Conservation (phyloP, 2,113 vertebrate species). For the Amblyornis subalaris region DNA sequence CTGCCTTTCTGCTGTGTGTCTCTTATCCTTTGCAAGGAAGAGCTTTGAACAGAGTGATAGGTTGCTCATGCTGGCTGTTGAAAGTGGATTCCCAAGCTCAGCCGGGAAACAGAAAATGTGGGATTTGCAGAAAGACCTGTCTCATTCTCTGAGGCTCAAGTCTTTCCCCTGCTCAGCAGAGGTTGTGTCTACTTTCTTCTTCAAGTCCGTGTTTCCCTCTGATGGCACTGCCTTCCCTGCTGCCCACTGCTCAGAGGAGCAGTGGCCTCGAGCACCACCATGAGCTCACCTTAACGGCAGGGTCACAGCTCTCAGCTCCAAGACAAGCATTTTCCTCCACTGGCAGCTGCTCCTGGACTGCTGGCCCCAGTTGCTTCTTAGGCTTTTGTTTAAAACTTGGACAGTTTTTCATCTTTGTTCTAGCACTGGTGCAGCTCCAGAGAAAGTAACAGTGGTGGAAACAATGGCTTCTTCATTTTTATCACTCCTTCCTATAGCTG, state of each 20-base stretch:
- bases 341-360: conserved; percentile 13
- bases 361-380: not conserved
- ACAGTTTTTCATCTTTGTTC: conserved; percentile 28
- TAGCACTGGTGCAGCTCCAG: conserved; percentile 21
- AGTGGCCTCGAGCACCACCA: fast-evolving
- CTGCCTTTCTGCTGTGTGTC: not conserved
- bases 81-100: not conserved
- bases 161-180: not conserved
- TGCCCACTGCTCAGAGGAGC: not conserved
- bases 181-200: not conserved
- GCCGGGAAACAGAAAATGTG: not conserved
- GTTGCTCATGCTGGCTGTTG: not conserved
- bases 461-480: conserved; percentile 12
- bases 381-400: conserved; percentile 58
- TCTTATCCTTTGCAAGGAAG: not conserved
- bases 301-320: not conserved
- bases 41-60: not conserved
- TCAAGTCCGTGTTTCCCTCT: not conserved
- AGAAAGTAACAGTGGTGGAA: not conserved
- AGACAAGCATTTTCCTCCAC: not conserved
- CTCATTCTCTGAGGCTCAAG: not conserved
- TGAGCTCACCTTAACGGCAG: not conserved
- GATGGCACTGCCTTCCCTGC: not conserved
- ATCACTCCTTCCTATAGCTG: not conserved
- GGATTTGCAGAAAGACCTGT: not conserved